Evolutionary conservation across 2,113 vertebrate species (phyloP).

Genomic region (Aphelocoma coerulescens): DNA sequence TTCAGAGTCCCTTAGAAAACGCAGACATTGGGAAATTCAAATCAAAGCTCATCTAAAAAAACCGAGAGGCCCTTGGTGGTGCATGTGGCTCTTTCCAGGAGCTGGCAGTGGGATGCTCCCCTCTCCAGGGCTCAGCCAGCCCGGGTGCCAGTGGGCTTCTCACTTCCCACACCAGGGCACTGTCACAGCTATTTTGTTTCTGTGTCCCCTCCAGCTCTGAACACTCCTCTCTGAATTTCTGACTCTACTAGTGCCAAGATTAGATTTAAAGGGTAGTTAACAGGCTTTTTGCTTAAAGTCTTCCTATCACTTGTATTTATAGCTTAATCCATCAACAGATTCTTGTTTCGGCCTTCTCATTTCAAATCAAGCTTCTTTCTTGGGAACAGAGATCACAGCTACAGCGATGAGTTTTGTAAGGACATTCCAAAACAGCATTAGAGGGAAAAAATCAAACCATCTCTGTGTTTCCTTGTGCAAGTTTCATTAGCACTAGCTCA

Average conservation of each 20-base stretch:
- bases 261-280: conserved; percentile 31
- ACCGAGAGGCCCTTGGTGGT: background rate
- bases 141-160: background rate
- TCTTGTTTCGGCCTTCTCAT: conserved; percentile 1
- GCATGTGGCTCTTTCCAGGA: accelerated
- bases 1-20: background rate
- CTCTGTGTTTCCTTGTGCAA: background rate
- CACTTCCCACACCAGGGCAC: background rate
- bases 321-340: conserved; percentile 51
- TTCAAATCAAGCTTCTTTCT: background rate
- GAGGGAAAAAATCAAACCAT: background rate
- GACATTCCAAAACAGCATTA: background rate
- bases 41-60: background rate
- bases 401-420: background rate
- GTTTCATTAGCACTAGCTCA: background rate
- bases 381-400: conserved; percentile 2
- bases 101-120: background rate
- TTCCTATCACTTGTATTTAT: conserved; percentile 21
- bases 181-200: background rate
- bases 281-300: conserved; percentile 25
- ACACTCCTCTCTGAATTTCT: background rate
- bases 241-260: background rate
- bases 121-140: background rate
- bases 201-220: background rate
- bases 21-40: background rate